A percentile compares a stretch with the other conserved stretches of the same genome.
phyloP scores from a whole-genome alignment of 2,888 invertebrate genomes.

The Drosophila borealis region DNA sequence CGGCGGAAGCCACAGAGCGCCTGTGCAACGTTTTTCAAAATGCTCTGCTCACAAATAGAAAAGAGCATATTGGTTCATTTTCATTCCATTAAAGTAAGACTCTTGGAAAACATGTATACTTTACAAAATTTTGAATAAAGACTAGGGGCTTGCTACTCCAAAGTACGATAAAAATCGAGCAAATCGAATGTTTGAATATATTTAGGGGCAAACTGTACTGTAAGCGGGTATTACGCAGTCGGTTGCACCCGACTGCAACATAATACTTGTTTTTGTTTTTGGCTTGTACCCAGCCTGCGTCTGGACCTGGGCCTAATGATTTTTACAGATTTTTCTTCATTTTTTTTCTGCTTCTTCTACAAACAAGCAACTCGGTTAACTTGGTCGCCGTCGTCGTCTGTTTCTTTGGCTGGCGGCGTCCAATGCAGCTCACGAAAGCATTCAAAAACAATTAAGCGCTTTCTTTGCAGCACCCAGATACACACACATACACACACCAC shows the following conservation, averaged over 20 bases:
- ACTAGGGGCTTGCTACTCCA: no score
- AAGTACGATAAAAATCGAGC: no score
- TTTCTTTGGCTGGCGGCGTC: conserved; percentile 43
- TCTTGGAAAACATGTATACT: no score
- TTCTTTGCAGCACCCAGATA: conserved; percentile 49
- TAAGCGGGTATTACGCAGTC: no score
- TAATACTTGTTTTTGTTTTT: conserved; percentile 7
- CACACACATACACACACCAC: conserved; percentile 12
- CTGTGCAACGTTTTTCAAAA: conserved; percentile 16
- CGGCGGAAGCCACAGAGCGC: conserved; percentile 22
- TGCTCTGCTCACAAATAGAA: no score
- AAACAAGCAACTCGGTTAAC: conserved; percentile 32
- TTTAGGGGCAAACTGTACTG: no score
- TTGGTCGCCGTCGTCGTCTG: conserved; percentile 20
- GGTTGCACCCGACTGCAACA: no score
- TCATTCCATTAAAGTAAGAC: no score
- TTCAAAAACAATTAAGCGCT: conserved; percentile 73
- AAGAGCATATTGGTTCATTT: no score
- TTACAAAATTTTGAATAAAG: no score
- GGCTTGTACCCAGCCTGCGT: neutral
- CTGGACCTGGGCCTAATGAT: conserved; percentile 50
- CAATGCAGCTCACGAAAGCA: conserved; percentile 68
- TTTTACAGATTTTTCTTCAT: conserved; percentile 45
- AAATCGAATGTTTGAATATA: no score
- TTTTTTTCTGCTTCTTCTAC: conserved; percentile 8